phyloP scores from a whole-genome alignment of 1,140 invertebrate species.

The Meloidogyne chitwoodi region DNA sequence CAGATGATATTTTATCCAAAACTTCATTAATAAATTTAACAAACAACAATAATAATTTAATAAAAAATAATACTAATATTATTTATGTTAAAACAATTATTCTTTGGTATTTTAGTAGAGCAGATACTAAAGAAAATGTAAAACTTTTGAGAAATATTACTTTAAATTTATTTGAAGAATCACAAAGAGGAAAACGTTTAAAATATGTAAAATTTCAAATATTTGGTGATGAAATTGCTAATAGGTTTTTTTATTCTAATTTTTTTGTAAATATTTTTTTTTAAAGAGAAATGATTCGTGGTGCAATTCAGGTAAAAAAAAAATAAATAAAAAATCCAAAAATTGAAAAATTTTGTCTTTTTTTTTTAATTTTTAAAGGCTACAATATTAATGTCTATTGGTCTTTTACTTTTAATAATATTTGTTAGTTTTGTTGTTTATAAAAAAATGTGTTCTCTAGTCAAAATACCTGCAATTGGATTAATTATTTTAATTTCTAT shows the following conservation, averaged over 20 bases:
- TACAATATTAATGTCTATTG: slow-evolving; percentile 55
- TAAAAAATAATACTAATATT: background rate
- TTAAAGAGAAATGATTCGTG: slow-evolving; percentile 27
- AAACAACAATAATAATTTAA: background rate
- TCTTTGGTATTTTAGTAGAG: slow-evolving; percentile 19
- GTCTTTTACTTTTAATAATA: slow-evolving; percentile 48
- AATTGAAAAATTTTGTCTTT: no score
- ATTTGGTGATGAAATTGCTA: slow-evolving; percentile 17
- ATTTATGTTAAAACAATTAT: background rate
- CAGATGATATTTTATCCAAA: background rate
- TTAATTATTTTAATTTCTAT: slow-evolving; percentile 45
- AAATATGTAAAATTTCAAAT: slow-evolving; percentile 7
- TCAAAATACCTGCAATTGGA: slow-evolving; percentile 8
- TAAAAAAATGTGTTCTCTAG: slow-evolving; percentile 19
- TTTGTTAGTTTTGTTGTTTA: slow-evolving; percentile 51
- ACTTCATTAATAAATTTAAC: background rate
- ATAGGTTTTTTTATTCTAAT: slow-evolving; percentile 1
- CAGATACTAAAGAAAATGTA: slow-evolving; percentile 6
- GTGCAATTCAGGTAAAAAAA: background rate
- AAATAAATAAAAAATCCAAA: slow-evolving; percentile 2
- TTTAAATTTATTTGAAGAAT: slow-evolving; percentile 16
- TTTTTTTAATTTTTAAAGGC: slow-evolving; percentile 33
- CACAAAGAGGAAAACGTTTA: background rate
- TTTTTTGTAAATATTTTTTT: background rate
- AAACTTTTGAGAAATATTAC: slow-evolving; percentile 6